Percentiles rank a stretch among this genome's conserved stretches.
Conservation (phyloP, 92 coral and sea anemone species). For the Zoanthus gigantus region DNA sequence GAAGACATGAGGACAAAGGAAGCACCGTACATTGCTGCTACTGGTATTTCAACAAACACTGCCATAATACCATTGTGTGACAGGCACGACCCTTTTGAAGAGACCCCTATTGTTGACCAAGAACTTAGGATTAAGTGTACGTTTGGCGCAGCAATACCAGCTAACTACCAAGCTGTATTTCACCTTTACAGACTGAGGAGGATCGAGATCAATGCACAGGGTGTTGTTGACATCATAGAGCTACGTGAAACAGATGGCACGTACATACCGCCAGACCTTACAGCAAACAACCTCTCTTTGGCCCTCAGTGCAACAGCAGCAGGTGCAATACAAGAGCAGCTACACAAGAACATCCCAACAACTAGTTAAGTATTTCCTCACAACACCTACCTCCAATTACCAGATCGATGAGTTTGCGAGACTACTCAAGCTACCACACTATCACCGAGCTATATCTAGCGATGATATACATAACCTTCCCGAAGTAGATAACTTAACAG, state of each 20-base stretch:
- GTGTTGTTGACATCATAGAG: not conserved
- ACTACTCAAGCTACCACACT: not conserved
- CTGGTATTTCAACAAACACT: not conserved
- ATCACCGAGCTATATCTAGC: not conserved
- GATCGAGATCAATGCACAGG: no score
- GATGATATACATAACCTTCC: not conserved
- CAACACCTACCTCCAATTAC: not conserved
- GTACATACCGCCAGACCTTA: slow-evolving; percentile 1
- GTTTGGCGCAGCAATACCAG: not conserved
- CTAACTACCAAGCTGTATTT: no score
- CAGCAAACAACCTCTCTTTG: not conserved
- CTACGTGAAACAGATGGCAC: not conserved
- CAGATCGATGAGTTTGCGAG: not conserved
- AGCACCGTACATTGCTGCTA: no score
- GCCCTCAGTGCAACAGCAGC: slow-evolving; percentile 6
- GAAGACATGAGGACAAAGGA: not conserved
- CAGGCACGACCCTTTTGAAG: not conserved
- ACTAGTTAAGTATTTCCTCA: no score
- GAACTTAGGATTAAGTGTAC: not conserved
- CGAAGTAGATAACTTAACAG: not conserved
- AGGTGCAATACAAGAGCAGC: slow-evolving; percentile 3
- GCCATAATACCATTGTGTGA: not conserved
- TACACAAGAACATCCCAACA: not conserved
- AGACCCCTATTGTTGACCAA: not conserved
- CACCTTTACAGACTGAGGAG: no score